Percentiles rank a stretch among this genome's conserved stretches.
These are phyloP conservation scores for Apotomis capreana DNA, from an alignment of 2,888 invertebrate genomes.

Conservation along the genomic window DNA sequence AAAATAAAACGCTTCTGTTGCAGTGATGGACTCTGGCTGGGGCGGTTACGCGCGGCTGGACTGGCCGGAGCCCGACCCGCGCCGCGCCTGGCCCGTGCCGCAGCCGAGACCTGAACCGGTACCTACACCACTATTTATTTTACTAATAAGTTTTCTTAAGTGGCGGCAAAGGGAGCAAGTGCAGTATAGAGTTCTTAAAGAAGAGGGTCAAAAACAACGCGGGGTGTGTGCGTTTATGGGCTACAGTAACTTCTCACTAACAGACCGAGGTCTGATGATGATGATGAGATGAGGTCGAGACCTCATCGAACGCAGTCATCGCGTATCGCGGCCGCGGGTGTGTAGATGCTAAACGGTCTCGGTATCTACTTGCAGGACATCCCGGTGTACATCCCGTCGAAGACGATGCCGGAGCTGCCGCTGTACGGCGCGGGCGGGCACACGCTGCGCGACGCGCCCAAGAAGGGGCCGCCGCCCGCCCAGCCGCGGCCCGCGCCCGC, in stretches of 20 bases:
- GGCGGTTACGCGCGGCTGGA: constrained; percentile 52
- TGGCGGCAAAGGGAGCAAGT: too few species aligned
- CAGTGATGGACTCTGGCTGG: constrained; percentile 46
- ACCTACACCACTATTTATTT: not conserved
- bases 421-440: constrained; percentile 63
- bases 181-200: too few species aligned
- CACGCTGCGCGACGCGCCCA: constrained; percentile 69
- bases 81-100: constrained; percentile 74
- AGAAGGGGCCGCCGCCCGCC: constrained; percentile 56
- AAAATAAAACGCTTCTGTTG: constrained; percentile 14
- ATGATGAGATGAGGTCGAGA: too few species aligned
- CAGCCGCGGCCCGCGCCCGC: constrained; percentile 43
- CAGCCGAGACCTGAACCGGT: constrained; percentile 55
- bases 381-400: constrained; percentile 61
- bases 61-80: constrained; percentile 63
- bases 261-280: too few species aligned
- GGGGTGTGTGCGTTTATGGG: too few species aligned
- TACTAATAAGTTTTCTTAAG: too few species aligned
- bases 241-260: too few species aligned
- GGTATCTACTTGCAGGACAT: constrained; percentile 55
- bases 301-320: not conserved
- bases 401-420: constrained; percentile 73
- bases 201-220: too few species aligned
- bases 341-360: too few species aligned
- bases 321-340: too few species aligned